Base-by-base conservation (phyloP, 2,888 invertebrate species). In the Conus canariensis region DNA sequence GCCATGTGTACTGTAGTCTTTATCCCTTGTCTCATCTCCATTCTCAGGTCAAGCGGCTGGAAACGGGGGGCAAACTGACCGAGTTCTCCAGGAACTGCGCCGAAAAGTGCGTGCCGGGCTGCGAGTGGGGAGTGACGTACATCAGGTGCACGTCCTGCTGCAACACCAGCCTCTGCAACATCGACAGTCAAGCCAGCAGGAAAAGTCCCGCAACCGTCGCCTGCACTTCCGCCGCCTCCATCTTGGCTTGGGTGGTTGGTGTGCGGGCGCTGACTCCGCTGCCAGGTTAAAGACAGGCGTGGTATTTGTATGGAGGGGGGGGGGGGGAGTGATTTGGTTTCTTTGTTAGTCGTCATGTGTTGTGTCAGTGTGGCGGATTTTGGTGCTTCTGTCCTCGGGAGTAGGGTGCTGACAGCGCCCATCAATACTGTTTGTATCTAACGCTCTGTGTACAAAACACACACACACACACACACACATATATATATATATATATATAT, bases 81-180 rank as follows among this genome's bases (percentile, higher is more conserved):
- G 60, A 59, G 60, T 90, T 91, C n/a, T 85, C 90, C 60, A 83
- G 91, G 64, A 67, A 70, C 67, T 91, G 91, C 64, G 88, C 90
- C n/a, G 59, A 30, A 22, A 58, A 88, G 12, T 91, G 91, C 85
- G 87, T n/a, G 58, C 90, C 90, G 10, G 91, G 91, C 19, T 91
- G 91, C 67, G 74, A 85, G 58, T 64, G 86, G 22, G 80, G 82
- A 2, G 12, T 88, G 30, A 74, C 70, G 56, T 70, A 56, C 59
- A 85, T 85, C 9, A 16, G 58, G 22, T 87, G 64, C 59, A 67
- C 67, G 6, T 64, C 87, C 30, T 87, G 67, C 70, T 70, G 67
- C 87, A 87, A 64, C 67, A 87, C 87, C 70, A 87, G 30, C 87
- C 64, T 56, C 85, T 85, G 85, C 59, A 85, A 85, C 85, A 19